Base-by-base conservation (phyloP, 2,113 vertebrate species). In the Cariama cristata region DNA sequence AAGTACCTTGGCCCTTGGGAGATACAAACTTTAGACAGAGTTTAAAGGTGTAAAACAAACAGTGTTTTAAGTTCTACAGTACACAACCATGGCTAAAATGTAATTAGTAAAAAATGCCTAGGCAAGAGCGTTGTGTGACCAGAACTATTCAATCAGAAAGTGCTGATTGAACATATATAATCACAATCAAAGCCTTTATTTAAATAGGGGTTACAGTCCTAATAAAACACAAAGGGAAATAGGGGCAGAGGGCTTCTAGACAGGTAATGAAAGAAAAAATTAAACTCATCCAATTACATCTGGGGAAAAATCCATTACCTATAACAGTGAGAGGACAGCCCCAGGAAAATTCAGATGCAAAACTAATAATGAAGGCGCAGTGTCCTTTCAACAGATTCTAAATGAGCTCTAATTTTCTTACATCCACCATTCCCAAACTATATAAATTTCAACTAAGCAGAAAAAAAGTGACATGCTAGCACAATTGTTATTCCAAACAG, bases 261-360 rank as follows among this genome's bases (percentile, higher is more conserved):
- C 98, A 98, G 98, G 98, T 99, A 98, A 99, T 99, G 98, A 98
- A 98, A 98, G 98, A 98, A 98, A 98, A 98, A 99, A 98, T 98
- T 98, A 98, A 98, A 98, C 98, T 98, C 98, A 98, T 99, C 98
- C 98, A 99, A 99, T 99, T 99, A 98, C 98, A 98, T 98, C 98
- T 98, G 96, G 97, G 98, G 97, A 97, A 98, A 98, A 98, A 99
- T 98, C 98, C 98, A 99, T 99, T 98, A 98, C 98, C 98, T 98
- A 98, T 98, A 98, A 98, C 97, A 98, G 98, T 97, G 98, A 98
- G 98, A 98, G 97, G 98, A 99, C 98, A 98, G 98, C 98, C 98
- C 97, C 98, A 98, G 98, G 98, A 99, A 99, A 98, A 98, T 98
- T 98, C 98, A 98, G 98, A 98, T 98, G 98, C 98, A 98, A 98